Percentiles rank a stretch among this genome's conserved stretches.
Conservation (phyloP, 2,113 vertebrate species). For the Pluvialis apricaria region DNA sequence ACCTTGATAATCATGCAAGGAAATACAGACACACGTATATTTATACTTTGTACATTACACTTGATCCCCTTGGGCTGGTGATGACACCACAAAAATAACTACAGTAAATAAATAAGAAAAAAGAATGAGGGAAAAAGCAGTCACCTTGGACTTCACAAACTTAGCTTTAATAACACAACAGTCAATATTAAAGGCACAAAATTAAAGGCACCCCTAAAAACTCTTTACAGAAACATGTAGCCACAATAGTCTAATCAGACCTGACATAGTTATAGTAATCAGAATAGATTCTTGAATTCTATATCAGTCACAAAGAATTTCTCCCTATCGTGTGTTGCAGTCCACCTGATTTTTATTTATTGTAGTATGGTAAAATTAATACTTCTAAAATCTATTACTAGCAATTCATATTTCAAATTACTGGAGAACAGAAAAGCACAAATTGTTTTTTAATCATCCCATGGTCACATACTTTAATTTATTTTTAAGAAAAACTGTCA, state of each 20-base stretch:
- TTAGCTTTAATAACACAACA: neutral
- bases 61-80: neutral
- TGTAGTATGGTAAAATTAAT: neutral
- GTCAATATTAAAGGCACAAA: neutral
- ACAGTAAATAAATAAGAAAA: neutral
- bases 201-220: neutral
- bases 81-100: neutral
- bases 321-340: neutral
- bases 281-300: neutral
- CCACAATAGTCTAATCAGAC: neutral
- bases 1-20: neutral
- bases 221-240: neutral
- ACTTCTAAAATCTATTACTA: neutral
- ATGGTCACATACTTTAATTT: neutral
- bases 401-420: neutral
- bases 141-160: neutral
- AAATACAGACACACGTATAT: neutral
- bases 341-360: neutral
- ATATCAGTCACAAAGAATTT: neutral
- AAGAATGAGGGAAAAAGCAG: neutral
- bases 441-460: neutral
- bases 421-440: neutral
- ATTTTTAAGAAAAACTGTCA: neutral
- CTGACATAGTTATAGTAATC: rapidly evolving
- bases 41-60: neutral